Conservation (phyloP, 2,113 vertebrate genomes). For the Oryzias curvinotus region DNA sequence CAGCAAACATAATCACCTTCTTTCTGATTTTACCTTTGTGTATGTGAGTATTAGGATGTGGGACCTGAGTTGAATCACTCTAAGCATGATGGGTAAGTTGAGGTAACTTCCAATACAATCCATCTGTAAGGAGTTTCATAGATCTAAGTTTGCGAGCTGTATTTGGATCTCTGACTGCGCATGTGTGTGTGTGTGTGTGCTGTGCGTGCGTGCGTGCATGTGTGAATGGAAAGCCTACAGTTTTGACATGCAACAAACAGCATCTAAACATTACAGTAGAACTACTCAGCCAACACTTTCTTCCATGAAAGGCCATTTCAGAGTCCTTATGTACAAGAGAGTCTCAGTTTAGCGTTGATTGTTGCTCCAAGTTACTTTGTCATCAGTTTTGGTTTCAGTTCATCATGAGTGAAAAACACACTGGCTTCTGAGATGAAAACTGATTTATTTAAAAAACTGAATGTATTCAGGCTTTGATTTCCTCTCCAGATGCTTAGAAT, state of each 20-base stretch:
- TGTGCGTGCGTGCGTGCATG: neutral
- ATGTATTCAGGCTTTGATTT: too few species aligned
- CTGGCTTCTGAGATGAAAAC: too few species aligned
- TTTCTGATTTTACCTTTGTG: constrained; percentile 16
- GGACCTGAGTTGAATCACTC: neutral
- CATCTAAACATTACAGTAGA: constrained; percentile 7
- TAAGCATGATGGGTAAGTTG: too few species aligned
- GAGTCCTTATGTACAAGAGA: constrained; percentile 9
- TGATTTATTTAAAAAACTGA: too few species aligned
- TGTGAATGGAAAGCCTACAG: constrained; percentile 18
- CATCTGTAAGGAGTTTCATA: too few species aligned
- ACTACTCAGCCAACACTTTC: constrained; percentile 3
- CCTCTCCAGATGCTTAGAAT: too few species aligned
- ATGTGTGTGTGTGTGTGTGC: constrained; percentile 21
- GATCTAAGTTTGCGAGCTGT: too few species aligned
- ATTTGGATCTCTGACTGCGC: too few species aligned
- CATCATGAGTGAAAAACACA: constrained; percentile 17
- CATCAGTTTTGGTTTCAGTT: constrained; percentile 37
- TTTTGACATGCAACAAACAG: constrained; percentile 12
- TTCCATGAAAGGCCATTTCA: constrained; percentile 15
- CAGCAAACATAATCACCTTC: constrained; percentile 7
- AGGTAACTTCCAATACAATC: too few species aligned
- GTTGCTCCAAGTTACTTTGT: constrained; percentile 49
- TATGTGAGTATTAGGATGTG: constrained; percentile 16
- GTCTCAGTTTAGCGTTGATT: constrained; percentile 24